Conservation (phyloP, 2,113 vertebrate species). For the Lophochroa leadbeateri region DNA sequence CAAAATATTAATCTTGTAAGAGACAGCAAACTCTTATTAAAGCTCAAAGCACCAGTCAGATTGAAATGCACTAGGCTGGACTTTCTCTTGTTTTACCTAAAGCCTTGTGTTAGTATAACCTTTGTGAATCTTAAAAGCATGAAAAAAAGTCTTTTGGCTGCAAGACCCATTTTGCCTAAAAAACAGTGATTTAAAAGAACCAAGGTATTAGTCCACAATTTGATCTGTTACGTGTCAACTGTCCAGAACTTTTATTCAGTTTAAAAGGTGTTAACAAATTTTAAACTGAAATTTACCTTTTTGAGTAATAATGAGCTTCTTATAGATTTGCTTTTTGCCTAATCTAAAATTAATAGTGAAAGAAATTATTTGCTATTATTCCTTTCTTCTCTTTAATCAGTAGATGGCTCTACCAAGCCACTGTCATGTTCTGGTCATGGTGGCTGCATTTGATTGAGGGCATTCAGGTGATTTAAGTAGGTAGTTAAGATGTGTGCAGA, state of each 20-base stretch:
- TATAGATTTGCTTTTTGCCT: neutral
- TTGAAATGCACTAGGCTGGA: neutral
- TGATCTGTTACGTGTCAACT: neutral
- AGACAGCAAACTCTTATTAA: neutral
- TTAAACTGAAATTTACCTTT: neutral
- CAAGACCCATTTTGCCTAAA: neutral
- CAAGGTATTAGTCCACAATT: neutral
- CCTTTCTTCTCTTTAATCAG: conserved; percentile 1
- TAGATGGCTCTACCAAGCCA: conserved; percentile 6
- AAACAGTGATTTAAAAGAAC: neutral
- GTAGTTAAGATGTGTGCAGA: neutral
- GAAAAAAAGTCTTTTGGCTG: neutral
- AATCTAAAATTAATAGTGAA: neutral
- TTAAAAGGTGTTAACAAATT: neutral
- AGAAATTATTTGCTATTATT: neutral
- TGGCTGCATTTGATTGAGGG: neutral
- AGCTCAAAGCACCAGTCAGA: neutral
- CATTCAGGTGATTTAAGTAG: neutral
- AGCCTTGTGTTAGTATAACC: neutral
- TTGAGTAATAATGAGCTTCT: neutral
- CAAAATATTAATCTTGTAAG: neutral
- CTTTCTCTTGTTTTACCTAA: neutral
- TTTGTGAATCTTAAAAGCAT: neutral
- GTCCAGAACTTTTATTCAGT: neutral
- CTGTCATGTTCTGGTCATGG: neutral